A percentile compares a stretch with the other conserved stretches of the same genome.
Evolutionary conservation across 2,797 vertebrate genomes (phyloP).

Genomic region (Australoheros facetus): DNA sequence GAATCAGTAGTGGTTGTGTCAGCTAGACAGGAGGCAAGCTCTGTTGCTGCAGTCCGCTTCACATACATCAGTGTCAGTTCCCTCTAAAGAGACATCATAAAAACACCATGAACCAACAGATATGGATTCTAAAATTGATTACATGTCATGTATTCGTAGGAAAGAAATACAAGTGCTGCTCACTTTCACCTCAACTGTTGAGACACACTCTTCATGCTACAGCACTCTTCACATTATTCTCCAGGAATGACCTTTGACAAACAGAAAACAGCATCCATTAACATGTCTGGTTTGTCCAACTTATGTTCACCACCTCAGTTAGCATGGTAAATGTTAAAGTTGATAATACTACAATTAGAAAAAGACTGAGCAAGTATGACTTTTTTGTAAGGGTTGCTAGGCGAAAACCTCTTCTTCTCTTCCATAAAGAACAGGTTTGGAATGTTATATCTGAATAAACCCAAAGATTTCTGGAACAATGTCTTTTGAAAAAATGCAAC

Average conservation of each 20-base stretch:
- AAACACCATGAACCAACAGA: neutral
- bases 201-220: slow-evolving; percentile 57
- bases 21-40: slow-evolving; percentile 36
- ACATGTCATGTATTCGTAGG: neutral
- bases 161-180: neutral
- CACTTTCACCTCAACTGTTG: slow-evolving; percentile 75
- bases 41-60: slow-evolving; percentile 54
- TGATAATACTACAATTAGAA: neutral
- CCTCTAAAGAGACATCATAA: slow-evolving; percentile 41
- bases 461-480: neutral
- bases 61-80: slow-evolving; percentile 53
- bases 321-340: neutral
- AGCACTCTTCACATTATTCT: slow-evolving; percentile 79
- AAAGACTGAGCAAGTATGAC: neutral
- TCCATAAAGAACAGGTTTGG: neutral
- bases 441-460: neutral
- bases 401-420: neutral
- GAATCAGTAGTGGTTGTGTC: slow-evolving; percentile 81
- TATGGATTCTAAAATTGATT: neutral
- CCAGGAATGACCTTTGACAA: slow-evolving; percentile 71
- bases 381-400: neutral
- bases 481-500: neutral
- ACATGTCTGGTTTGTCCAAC: neutral
- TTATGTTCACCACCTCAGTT: neutral
- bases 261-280: slow-evolving; percentile 23